phyloP scores from a whole-genome alignment of 1,140 invertebrate species.

The Sminthurinus signatus region DNA sequence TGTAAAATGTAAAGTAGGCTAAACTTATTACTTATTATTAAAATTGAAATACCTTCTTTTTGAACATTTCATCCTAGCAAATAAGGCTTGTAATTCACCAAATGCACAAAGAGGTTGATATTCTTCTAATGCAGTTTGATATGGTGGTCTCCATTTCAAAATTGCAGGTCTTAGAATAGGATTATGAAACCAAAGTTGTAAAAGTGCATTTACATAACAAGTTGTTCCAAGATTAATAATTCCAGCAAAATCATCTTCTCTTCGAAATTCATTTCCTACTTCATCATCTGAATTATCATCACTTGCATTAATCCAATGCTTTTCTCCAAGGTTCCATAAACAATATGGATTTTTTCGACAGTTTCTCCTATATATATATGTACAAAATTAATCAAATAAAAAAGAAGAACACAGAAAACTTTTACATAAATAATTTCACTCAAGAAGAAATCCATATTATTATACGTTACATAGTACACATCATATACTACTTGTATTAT shows the following conservation, averaged over 20 bases:
- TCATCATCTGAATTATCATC: constrained; percentile 28
- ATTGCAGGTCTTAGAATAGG: constrained; percentile 57
- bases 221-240: constrained; percentile 66
- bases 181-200: constrained; percentile 69
- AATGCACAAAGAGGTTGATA: constrained; percentile 44
- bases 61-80: constrained; percentile 59
- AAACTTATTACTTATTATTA: too few species aligned
- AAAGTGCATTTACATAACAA: constrained; percentile 66
- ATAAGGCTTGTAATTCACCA: constrained; percentile 61
- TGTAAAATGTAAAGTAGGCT: too few species aligned
- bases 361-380: too few species aligned
- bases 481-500: too few species aligned
- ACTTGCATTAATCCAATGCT: constrained; percentile 48
- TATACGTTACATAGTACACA: too few species aligned
- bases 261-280: not conserved
- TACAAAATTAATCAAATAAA: too few species aligned
- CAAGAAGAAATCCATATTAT: too few species aligned
- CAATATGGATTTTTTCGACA: constrained; percentile 62
- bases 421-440: not conserved
- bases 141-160: constrained; percentile 56
- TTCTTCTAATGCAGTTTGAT: constrained; percentile 45
- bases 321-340: constrained; percentile 57
- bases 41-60: constrained; percentile 46
- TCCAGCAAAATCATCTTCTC: constrained; percentile 52
- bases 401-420: not conserved